Conservation (phyloP, 2,888 invertebrate species). For the Tenodera sinensis region DNA sequence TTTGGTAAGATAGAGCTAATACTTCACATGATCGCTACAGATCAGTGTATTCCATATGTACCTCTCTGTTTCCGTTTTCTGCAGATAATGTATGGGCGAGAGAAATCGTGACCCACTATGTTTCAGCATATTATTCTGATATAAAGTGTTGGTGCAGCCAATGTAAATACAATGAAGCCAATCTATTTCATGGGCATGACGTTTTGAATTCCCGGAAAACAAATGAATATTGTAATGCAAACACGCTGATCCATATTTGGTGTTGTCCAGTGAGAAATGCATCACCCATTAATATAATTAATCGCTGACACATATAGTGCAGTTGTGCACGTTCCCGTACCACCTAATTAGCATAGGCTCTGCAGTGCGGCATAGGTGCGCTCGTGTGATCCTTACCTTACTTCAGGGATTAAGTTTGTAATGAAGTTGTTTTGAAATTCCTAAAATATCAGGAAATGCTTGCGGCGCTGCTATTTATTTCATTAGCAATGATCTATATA, state of each 20-base stretch:
- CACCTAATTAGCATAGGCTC: background rate
- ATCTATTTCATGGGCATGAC: background rate
- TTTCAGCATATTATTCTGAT: background rate
- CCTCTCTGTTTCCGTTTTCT: constrained; percentile 1
- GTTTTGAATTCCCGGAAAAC: background rate
- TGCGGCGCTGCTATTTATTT: too few relatives aligned
- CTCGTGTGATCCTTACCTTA: background rate
- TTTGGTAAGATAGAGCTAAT: too few relatives aligned
- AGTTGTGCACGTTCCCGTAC: background rate
- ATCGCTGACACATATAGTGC: background rate
- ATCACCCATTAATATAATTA: background rate
- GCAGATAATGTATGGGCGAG: background rate
- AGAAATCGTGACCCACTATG: background rate
- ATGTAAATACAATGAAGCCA: background rate
- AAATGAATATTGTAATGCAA: constrained; percentile 1
- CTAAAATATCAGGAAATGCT: too few relatives aligned
- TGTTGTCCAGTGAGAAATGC: background rate
- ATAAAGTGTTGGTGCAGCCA: background rate
- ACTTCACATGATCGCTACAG: too few relatives aligned
- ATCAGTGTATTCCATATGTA: background rate
- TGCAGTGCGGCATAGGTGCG: background rate
- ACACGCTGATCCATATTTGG: background rate
- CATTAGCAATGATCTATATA: too few relatives aligned
- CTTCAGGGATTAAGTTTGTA: background rate
- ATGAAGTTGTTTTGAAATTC: too few relatives aligned